phyloP scores from a whole-genome alignment of 2,888 invertebrate genomes.

The Cryptosula pallasiana region DNA sequence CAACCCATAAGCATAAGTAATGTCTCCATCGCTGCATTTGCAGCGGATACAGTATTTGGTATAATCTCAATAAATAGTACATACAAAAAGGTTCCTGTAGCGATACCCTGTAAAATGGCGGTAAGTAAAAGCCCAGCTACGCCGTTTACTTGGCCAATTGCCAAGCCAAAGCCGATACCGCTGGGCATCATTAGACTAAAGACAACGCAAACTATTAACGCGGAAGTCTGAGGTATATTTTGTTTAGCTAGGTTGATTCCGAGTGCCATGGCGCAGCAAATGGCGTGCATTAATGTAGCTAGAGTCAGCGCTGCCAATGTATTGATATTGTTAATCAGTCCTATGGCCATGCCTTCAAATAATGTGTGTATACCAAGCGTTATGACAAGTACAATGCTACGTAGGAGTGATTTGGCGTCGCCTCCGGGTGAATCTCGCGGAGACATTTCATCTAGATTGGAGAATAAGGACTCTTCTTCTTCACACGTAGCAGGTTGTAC shows the following conservation, averaged over 20 bases:
- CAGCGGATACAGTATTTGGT: constrained; percentile 30
- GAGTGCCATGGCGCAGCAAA: constrained; percentile 42
- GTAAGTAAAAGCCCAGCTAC: constrained; percentile 38
- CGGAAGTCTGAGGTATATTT: constrained; percentile 31
- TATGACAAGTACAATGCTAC: constrained; percentile 40
- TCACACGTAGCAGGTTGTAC: constrained; percentile 12
- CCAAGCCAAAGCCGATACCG: constrained; percentile 43
- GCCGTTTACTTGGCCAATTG: constrained; percentile 36
- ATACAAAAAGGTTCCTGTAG: constrained; percentile 50
- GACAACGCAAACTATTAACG: constrained; percentile 36
- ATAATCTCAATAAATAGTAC: constrained; percentile 48
- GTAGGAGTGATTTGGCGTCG: constrained; percentile 29
- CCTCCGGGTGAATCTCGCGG: background rate
- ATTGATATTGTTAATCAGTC: constrained; percentile 39
- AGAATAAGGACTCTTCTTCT: constrained; percentile 21
- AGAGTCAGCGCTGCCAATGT: constrained; percentile 32
- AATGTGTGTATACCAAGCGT: constrained; percentile 48
- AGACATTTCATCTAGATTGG: background rate
- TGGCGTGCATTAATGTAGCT: constrained; percentile 47
- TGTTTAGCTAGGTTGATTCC: constrained; percentile 44
- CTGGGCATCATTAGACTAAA: constrained; percentile 44
- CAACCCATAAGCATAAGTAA: background rate
- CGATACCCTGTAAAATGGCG: constrained; percentile 43
- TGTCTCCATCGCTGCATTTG: background rate
- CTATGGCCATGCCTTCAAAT: constrained; percentile 51